phyloP scores from a whole-genome alignment of 2,113 vertebrate genomes.

The Mobula birostris region DNA sequence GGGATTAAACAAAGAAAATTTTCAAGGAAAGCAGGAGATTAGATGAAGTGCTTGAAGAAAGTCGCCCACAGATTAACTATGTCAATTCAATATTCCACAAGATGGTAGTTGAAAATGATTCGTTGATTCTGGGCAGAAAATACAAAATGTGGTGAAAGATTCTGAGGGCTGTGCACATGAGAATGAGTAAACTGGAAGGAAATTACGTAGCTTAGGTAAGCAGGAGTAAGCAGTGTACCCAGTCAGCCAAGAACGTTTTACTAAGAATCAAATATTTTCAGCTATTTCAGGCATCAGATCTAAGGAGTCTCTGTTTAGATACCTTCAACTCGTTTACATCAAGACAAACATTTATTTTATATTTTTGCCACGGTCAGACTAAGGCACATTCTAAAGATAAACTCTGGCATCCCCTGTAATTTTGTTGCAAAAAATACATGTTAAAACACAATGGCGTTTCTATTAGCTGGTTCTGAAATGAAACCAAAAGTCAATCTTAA shows the following conservation, averaged over 20 bases:
- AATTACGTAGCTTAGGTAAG: not conserved
- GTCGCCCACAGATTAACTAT: not conserved
- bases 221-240: not conserved
- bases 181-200: not conserved
- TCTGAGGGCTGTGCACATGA: not conserved
- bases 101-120: not conserved
- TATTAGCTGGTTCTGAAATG: not conserved
- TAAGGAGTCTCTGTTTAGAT: not conserved
- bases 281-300: not conserved
- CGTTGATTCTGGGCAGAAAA: not conserved
- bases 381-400: too few species aligned
- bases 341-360: not conserved
- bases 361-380: not conserved
- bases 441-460: not conserved
- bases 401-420: not conserved
- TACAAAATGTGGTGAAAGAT: not conserved
- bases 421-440: not conserved
- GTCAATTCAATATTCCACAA: not conserved
- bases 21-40: not conserved
- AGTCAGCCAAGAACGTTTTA: not conserved
- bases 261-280: not conserved
- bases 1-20: not conserved
- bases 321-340: not conserved
- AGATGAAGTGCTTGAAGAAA: not conserved
- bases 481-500: not conserved